Percentiles rank a stretch among this genome's conserved stretches.
Evolutionary conservation across 2,113 vertebrate genomes (phyloP).

Genomic region (Nanorana parkeri): DNA sequence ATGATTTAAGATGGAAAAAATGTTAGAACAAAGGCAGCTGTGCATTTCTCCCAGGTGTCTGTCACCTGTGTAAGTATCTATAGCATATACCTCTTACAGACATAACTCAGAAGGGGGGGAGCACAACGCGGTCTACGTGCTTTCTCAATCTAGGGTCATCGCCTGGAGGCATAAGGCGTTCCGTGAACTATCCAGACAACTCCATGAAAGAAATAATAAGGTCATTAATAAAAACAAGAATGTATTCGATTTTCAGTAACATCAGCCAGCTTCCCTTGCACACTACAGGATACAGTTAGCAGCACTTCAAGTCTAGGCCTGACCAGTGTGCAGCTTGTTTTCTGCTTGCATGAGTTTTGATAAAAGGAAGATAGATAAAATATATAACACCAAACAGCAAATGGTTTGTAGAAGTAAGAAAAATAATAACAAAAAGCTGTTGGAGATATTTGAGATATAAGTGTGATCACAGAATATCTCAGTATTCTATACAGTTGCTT

Average conservation of each 20-base stretch:
- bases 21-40: conserved; percentile 21
- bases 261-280: not conserved
- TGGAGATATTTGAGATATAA: not conserved
- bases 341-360: conserved; percentile 21
- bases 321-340: conserved; percentile 5
- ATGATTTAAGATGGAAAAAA: conserved; percentile 25
- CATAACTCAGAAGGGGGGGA: not conserved
- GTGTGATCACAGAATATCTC: too few species aligned
- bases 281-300: not conserved
- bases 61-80: not conserved
- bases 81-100: not conserved
- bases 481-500: too few species aligned
- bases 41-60: conserved; percentile 9
- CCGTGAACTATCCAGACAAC: conserved; percentile 21
- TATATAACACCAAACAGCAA: not conserved
- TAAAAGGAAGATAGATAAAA: not conserved
- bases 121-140: not conserved
- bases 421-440: not conserved
- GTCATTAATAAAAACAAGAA: conserved; percentile 28
- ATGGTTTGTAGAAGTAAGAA: not conserved
- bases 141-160: conserved; percentile 3
- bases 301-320: conserved; percentile 3
- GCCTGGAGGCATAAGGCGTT: conserved; percentile 2
- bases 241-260: conserved; percentile 12
- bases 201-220: not conserved